These are phyloP conservation scores for Anorthoa munda DNA, from an alignment of 2,888 invertebrate species.

Conservation along the genomic window DNA sequence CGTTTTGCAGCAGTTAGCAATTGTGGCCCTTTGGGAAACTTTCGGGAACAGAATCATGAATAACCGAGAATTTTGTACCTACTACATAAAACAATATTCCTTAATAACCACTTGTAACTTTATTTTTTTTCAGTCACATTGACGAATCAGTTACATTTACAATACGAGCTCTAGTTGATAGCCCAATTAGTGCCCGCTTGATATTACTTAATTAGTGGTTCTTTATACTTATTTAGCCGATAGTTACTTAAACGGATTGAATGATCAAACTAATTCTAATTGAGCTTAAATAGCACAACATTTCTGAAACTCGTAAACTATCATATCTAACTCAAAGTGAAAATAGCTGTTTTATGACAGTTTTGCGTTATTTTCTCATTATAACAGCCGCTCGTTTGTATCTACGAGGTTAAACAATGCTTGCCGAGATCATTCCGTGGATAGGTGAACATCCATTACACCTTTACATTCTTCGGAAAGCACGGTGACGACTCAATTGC, in stretches of 20 bases:
- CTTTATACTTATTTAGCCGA: too few species aligned
- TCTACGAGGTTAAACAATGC: too few species aligned
- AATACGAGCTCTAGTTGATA: slow-evolving; percentile 22
- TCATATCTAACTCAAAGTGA: slow-evolving; percentile 6
- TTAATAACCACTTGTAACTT: background rate
- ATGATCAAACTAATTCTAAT: slow-evolving; percentile 2
- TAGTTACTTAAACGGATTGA: background rate
- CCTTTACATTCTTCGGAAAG: too few species aligned
- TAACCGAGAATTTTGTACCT: background rate
- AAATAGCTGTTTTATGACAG: background rate
- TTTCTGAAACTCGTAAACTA: background rate
- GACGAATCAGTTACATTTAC: background rate
- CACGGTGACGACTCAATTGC: too few species aligned
- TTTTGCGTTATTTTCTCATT: background rate
- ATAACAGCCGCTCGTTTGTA: too few species aligned
- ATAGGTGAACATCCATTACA: too few species aligned
- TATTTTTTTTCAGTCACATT: background rate
- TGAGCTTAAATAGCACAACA: slow-evolving; percentile 3
- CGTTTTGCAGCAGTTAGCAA: background rate
- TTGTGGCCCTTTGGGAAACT: background rate
- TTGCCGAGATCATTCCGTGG: too few species aligned
- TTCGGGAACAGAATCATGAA: background rate
- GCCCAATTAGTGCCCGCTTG: background rate
- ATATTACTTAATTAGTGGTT: background rate
- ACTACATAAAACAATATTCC: background rate